A percentile compares a stretch with the other conserved stretches of the same genome.
Evolutionary conservation across 2,888 invertebrate genomes (phyloP).

Genomic region (Oligia strigilis): DNA sequence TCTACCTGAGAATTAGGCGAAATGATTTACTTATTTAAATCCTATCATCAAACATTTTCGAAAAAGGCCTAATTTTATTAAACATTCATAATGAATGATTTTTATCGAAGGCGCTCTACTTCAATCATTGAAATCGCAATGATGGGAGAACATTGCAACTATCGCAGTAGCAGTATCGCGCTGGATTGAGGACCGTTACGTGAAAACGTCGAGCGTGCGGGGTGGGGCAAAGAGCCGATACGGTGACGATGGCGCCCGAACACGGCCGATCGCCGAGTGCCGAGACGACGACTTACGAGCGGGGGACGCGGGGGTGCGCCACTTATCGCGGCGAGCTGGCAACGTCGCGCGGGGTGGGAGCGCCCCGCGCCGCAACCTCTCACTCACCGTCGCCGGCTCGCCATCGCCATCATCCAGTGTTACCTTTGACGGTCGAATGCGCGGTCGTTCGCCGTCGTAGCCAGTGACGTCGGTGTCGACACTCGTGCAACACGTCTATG

Average conservation of each 20-base stretch:
- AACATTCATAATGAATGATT: slow-evolving; percentile 39
- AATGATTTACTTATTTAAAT: slow-evolving; percentile 62
- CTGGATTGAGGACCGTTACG: slow-evolving; percentile 91
- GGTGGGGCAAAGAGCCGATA: slow-evolving; percentile 86
- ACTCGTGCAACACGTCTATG: slow-evolving; percentile 90
- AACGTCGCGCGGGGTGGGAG: slow-evolving; percentile 90
- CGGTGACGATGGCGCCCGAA: slow-evolving; percentile 88
- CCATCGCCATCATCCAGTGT: slow-evolving; percentile 90
- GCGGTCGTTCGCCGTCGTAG: slow-evolving; percentile 88
- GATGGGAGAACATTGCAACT: slow-evolving; percentile 82
- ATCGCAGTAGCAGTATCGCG: slow-evolving; percentile 88
- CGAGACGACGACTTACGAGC: slow-evolving; percentile 87
- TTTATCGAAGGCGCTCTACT: slow-evolving; percentile 71
- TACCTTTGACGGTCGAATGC: slow-evolving; percentile 91
- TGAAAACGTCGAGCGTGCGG: slow-evolving; percentile 88
- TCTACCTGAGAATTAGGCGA: slow-evolving; percentile 77
- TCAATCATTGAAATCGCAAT: slow-evolving; percentile 78
- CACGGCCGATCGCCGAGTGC: slow-evolving; percentile 86
- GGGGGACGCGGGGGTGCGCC: slow-evolving; percentile 90
- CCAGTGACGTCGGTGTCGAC: slow-evolving; percentile 89
- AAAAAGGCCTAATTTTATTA: slow-evolving; percentile 20
- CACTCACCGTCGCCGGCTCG: slow-evolving; percentile 91
- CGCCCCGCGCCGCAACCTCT: slow-evolving; percentile 91
- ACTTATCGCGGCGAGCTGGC: slow-evolving; percentile 90
- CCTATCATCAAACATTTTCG: slow-evolving; percentile 19